These are phyloP conservation scores for Mormyrops boulengeri DNA, from an alignment of 2,797 vertebrate species.

Conservation along the genomic window DNA sequence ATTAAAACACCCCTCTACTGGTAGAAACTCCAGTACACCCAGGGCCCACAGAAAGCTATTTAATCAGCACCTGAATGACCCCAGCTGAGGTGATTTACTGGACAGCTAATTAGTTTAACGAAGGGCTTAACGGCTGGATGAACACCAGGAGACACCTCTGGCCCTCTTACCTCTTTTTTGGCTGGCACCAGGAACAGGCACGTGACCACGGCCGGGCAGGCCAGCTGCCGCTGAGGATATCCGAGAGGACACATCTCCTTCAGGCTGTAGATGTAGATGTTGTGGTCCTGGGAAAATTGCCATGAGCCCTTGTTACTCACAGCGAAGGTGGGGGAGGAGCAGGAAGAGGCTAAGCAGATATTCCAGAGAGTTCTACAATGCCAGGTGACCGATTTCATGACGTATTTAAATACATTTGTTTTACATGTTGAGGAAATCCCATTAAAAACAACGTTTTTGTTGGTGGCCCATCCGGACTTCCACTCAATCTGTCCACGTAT, in stretches of 20 bases:
- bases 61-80: background rate
- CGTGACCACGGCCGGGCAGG: conserved; percentile 81
- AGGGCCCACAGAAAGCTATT: background rate
- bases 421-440: background rate
- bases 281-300: conserved; percentile 72
- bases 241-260: conserved; percentile 95
- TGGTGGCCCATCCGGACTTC: background rate
- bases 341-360: background rate
- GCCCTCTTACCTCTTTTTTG: conserved; percentile 70
- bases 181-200: conserved; percentile 76
- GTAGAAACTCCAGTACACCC: background rate
- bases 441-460: background rate
- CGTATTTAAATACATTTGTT: background rate
- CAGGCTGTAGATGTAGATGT: conserved; percentile 84
- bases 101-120: conserved; percentile 4
- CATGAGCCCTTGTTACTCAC: background rate
- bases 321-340: background rate
- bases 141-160: background rate
- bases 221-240: conserved; percentile 73
- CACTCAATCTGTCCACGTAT: background rate
- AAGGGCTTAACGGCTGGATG: background rate
- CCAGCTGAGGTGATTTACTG: background rate
- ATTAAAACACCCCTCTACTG: background rate
- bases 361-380: background rate
- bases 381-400: background rate